phyloP scores from a whole-genome alignment of 2,113 vertebrate species.

The Scomber scombrus region DNA sequence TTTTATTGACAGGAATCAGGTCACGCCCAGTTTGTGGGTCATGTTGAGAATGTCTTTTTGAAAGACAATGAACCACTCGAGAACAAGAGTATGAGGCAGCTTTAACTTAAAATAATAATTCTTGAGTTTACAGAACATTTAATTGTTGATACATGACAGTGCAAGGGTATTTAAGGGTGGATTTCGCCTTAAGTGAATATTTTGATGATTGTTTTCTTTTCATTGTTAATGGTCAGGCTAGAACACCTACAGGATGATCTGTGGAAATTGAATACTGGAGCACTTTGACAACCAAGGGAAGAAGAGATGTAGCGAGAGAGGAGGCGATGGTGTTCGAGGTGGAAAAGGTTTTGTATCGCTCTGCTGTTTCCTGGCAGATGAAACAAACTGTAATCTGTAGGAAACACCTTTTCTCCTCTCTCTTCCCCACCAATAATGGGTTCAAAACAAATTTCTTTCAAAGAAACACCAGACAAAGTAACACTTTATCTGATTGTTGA shows the following conservation, averaged over 20 bases:
- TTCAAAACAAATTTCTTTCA: conserved; percentile 67
- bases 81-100: neutral
- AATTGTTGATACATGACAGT: neutral
- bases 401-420: conserved; percentile 67
- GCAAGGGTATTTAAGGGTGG: conserved; percentile 41
- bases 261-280: conserved; percentile 79
- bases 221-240: conserved; percentile 26
- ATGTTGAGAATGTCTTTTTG: conserved; percentile 17
- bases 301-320: conserved; percentile 67
- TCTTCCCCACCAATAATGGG: conserved; percentile 69
- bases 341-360: conserved; percentile 44
- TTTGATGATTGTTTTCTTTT: conserved; percentile 46
- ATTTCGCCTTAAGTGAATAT: conserved; percentile 36
- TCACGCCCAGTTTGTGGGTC: conserved; percentile 40
- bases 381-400: conserved; percentile 56
- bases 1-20: conserved; percentile 26
- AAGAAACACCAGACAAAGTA: conserved; percentile 69
- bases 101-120: conserved; percentile 6
- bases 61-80: conserved; percentile 10
- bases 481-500: conserved; percentile 64
- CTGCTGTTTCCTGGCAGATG: conserved; percentile 61
- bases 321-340: conserved; percentile 41
- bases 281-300: conserved; percentile 78
- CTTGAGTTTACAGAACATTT: neutral
- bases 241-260: conserved; percentile 44